Conservation (phyloP, 2,113 vertebrate genomes). For the Leptodactylus fuscus region DNA sequence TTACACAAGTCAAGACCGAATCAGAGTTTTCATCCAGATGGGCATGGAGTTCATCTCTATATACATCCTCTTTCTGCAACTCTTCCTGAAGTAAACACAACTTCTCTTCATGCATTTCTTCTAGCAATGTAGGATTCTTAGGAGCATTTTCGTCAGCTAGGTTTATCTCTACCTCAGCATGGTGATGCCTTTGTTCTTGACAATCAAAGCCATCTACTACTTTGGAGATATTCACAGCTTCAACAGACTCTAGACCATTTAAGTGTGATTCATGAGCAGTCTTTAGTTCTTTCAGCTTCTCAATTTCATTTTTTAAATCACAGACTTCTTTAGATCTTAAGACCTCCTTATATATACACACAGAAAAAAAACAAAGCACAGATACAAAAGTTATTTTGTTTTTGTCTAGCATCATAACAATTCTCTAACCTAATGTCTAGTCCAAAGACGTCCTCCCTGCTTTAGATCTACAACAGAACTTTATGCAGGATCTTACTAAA, state of each 20-base stretch:
- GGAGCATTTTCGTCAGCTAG: not conserved
- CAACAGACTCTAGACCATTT: not conserved
- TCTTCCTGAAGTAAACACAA: not conserved
- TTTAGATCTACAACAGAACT: too few relatives aligned
- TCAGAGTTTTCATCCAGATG: not conserved
- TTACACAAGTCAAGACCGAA: not conserved
- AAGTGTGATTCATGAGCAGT: not conserved
- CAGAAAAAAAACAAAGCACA: not conserved
- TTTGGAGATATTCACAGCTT: not conserved
- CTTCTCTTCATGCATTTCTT: constrained; percentile 19
- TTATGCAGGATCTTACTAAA: too few relatives aligned
- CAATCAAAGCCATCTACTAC: not conserved
- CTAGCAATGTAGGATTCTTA: not conserved
- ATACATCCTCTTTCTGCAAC: not conserved
- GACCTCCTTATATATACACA: not conserved
- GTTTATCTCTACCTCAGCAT: not conserved
- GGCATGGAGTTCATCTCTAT: not conserved
- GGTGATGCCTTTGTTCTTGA: not conserved
- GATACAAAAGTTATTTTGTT: too few relatives aligned
- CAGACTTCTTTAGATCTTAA: too few relatives aligned
- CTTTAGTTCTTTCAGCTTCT: not conserved
- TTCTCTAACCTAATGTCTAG: too few relatives aligned
- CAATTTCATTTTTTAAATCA: not conserved
- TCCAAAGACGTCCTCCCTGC: too few relatives aligned
- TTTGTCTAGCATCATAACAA: too few relatives aligned